Evolutionary conservation across 2,113 vertebrate species (phyloP).

Genomic region (Apodemus speciosus): DNA sequence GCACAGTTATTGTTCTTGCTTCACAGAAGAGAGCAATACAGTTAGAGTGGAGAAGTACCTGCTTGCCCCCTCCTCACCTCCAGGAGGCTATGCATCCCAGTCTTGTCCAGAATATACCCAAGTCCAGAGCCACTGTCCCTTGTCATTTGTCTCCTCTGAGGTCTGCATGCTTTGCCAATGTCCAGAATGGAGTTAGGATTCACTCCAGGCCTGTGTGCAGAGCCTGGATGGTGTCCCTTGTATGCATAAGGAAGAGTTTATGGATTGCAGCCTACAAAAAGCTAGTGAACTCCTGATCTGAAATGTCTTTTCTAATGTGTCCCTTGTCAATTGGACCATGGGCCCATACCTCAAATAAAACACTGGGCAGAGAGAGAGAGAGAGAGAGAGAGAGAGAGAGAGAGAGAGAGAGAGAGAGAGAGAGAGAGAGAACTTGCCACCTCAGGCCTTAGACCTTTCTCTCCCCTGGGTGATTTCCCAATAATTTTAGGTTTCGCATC

Average conservation of each 20-base stretch:
- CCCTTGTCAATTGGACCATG: rapidly evolving
- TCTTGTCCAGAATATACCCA: not conserved
- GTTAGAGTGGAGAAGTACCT: not conserved
- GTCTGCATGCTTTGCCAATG: not conserved
- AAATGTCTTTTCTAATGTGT: not conserved
- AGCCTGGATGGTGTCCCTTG: not conserved
- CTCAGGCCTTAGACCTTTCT: not conserved
- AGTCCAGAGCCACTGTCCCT: not conserved
- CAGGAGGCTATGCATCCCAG: rapidly evolving
- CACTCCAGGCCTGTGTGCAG: not conserved
- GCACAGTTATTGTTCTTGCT: not conserved
- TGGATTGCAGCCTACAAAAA: not conserved
- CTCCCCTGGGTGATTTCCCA: slow-evolving; percentile 27
- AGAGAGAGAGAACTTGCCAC: not conserved
- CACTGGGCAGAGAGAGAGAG: no score
- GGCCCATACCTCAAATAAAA: not conserved
- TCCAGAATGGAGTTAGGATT: not conserved
- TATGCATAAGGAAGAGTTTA: not conserved
- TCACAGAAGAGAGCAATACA: not conserved
- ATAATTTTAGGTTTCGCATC: slow-evolving; percentile 31
- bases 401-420: no score
- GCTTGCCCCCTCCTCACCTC: not conserved
- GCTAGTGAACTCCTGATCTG: not conserved
- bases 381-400: no score
- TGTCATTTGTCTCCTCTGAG: not conserved